phyloP scores from a whole-genome alignment of 2,113 vertebrate genomes.

The Anarhynchus alexandrinus region DNA sequence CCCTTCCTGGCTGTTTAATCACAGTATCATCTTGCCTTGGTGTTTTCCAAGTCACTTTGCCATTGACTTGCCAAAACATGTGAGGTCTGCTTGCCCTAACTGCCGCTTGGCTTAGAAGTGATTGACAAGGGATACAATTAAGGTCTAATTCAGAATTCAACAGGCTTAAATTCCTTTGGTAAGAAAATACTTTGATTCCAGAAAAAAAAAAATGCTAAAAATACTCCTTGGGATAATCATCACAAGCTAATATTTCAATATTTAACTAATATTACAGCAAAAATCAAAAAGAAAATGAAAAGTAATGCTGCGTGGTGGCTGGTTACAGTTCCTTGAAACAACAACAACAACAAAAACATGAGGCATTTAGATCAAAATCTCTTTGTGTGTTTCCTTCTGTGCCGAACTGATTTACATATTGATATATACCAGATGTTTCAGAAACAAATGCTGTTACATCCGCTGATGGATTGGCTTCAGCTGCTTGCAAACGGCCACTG shows the following conservation, averaged over 20 bases:
- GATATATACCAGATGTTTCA: conserved; percentile 66
- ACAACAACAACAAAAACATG: conserved; percentile 48
- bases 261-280: not conserved
- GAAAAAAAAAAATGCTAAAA: not conserved
- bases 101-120: conserved; percentile 28
- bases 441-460: conserved; percentile 48
- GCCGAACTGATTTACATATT: conserved; percentile 44
- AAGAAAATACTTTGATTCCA: conserved; percentile 56
- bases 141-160: conserved; percentile 56
- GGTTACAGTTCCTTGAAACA: conserved; percentile 53
- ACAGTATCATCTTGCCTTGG: conserved; percentile 1
- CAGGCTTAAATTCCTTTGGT: conserved; percentile 36
- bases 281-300: not conserved
- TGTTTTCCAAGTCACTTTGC: conserved; percentile 32
- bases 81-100: conserved; percentile 48
- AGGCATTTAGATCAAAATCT: conserved; percentile 56
- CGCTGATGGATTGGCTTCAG: conserved; percentile 43
- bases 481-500: not conserved
- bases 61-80: conserved; percentile 34
- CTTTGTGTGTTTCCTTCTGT: not conserved
- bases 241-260: not conserved
- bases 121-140: conserved; percentile 70
- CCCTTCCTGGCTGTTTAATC: conserved; percentile 45
- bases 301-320: conserved; percentile 24
- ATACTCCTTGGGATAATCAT: not conserved